Evolutionary conservation across 2,888 invertebrate genomes (phyloP).

Genomic region (Ophioninae sp.): DNA sequence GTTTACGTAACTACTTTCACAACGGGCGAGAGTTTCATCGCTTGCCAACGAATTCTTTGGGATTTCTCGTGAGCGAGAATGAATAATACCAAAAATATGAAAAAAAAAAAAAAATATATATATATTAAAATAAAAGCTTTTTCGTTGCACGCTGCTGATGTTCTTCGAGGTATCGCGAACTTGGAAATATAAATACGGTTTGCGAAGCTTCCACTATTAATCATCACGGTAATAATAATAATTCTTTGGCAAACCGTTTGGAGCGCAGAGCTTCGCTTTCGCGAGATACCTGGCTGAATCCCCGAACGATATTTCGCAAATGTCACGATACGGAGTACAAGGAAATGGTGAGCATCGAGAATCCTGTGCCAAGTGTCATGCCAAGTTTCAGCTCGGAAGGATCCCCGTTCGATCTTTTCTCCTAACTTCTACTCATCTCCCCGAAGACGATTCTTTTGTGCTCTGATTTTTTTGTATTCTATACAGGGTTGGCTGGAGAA

Average conservation of each 20-base stretch:
- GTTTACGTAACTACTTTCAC: slow-evolving; percentile 55
- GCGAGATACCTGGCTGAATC: neutral
- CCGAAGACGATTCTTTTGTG: neutral
- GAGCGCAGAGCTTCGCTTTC: neutral
- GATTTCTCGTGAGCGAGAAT: neutral
- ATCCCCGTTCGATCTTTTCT: neutral
- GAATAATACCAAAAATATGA: no score
- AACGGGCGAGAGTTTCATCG: slow-evolving; percentile 3
- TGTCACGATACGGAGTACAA: neutral
- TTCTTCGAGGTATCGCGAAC: neutral
- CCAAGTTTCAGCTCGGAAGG: neutral
- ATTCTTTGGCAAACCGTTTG: slow-evolving; percentile 15
- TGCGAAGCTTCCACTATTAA: slow-evolving; percentile 8
- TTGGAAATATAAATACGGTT: slow-evolving; percentile 23
- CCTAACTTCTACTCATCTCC: neutral
- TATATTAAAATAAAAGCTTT: slow-evolving; percentile 1
- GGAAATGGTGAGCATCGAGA: slow-evolving; percentile 14
- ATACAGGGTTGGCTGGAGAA: no score
- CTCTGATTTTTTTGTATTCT: neutral
- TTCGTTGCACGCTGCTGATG: neutral
- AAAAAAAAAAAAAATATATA: slow-evolving; percentile 31
- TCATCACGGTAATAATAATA: slow-evolving; percentile 13
- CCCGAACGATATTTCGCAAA: neutral
- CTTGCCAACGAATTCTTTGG: slow-evolving; percentile 48
- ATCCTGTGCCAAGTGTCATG: slow-evolving; percentile 8